Conservation (phyloP, 2,797 vertebrate genomes). For the Brotula barbata region DNA sequence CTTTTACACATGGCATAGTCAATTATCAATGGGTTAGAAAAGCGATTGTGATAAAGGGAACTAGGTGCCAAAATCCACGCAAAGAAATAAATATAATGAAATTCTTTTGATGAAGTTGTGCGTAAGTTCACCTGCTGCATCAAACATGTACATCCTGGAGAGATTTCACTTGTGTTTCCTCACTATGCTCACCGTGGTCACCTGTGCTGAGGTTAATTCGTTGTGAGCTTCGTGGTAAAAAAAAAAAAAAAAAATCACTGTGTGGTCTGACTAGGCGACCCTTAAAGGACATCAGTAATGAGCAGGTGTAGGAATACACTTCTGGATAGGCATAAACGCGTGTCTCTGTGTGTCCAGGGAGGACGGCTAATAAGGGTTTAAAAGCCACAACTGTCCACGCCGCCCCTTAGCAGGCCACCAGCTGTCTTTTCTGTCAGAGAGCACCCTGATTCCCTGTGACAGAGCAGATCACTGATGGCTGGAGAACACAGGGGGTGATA, state of each 20-base stretch:
- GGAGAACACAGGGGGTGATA: conserved; percentile 67
- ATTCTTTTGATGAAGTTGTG: conserved; percentile 19
- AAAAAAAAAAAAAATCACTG: conserved; percentile 11
- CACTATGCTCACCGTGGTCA: conserved; percentile 53
- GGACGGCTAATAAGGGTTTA: conserved; percentile 84
- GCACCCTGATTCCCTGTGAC: conserved; percentile 81
- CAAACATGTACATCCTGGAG: conserved; percentile 4
- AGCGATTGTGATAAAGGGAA: not conserved
- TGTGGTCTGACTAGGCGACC: conserved; percentile 58
- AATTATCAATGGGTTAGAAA: too few relatives aligned
- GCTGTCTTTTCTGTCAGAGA: conserved; percentile 78
- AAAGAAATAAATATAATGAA: conserved; percentile 27
- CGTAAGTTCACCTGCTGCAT: not conserved
- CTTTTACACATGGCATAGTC: too few relatives aligned
- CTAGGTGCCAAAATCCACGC: not conserved
- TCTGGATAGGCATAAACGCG: conserved; percentile 68
- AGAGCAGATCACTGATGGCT: conserved; percentile 72
- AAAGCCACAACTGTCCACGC: conserved; percentile 86
- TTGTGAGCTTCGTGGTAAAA: conserved; percentile 74
- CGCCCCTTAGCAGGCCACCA: conserved; percentile 78
- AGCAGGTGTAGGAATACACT: conserved; percentile 82
- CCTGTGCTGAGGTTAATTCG: conserved; percentile 74
- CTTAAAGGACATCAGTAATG: conserved; percentile 83
- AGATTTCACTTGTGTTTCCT: conserved; percentile 29
- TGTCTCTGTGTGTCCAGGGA: conserved; percentile 78